Base-by-base conservation (phyloP, 2,113 vertebrate species). In the Merops nubicus region DNA sequence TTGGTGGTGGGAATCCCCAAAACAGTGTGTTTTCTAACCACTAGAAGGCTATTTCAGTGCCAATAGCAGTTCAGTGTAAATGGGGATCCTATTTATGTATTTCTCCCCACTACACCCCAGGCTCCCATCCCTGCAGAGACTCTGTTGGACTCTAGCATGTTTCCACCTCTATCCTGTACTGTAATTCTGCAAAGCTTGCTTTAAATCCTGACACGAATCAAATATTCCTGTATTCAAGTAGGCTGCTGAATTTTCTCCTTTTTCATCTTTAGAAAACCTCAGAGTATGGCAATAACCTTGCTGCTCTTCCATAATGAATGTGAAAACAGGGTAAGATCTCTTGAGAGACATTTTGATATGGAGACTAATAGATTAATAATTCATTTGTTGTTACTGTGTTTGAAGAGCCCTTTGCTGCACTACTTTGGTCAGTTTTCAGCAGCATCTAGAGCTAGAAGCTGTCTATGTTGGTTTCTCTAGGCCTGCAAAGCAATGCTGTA, bases 61-160 rank as follows among this genome's bases (percentile, higher is more conserved):
- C 45, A 69, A 26, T 6, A 69, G 48, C 11, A 29, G 23, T 16
- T 76, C 38, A 47, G 2, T 9, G 4, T 0, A 3, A 80, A 38
- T 26, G 10, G 33, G 34, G 22, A 69, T 91, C 16, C 22, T 19
- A 2, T 45, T 11, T 68, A 11, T 34, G 5, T 34, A 51, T 48
- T 67, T 67, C 21, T 86, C 16, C 22, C 16, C 5, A 6, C 22
- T 33, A 6, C 0, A 1, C 15, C 11, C n/a, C 5, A 10, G 43
- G 1, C 5, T 34, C 12, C 28, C 34, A 45, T 16, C 33, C 8
- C 15, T 47, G 34, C 14, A 53, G 45, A 0, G 0, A 3, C 56
- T 38, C 29, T 85, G 43, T 34, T 62, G 29, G 60, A 25, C 34
- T 70, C 19, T 6, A 59, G n/a, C 12, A 3, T 8, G 6, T 45